Evolutionary conservation across 2,113 vertebrate genomes (phyloP).

Genomic region (Antennarius striatus): DNA sequence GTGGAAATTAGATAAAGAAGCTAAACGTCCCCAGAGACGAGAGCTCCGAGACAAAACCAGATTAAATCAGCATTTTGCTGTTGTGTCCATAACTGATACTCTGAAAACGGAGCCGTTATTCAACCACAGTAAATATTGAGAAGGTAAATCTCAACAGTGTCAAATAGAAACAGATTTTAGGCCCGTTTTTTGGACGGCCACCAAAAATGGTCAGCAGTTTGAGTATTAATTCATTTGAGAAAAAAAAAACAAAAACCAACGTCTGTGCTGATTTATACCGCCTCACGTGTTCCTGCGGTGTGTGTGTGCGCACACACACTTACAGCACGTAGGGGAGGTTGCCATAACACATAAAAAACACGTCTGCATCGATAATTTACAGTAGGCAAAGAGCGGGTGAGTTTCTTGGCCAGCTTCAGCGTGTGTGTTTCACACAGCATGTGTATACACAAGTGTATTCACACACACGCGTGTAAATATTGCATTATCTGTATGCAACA

Average conservation of each 20-base stretch:
- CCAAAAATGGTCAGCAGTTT: conserved; percentile 53
- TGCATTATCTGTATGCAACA: no score
- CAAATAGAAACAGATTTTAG: conserved; percentile 36
- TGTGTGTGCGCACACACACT: conserved; percentile 7
- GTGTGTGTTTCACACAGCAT: conserved; percentile 14
- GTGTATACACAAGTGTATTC: conserved; percentile 9
- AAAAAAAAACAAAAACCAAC: not conserved
- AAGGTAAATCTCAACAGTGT: conserved; percentile 41
- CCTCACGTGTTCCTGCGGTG: conserved; percentile 3
- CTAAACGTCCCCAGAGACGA: not conserved
- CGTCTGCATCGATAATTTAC: conserved; percentile 32
- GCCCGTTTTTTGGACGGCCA: conserved; percentile 31
- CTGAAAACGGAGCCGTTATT: conserved; percentile 51
- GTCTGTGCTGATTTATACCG: conserved; percentile 22
- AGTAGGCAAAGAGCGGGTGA: not conserved
- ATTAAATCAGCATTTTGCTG: conserved; percentile 45
- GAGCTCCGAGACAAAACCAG: conserved; percentile 38
- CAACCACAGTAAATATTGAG: conserved; percentile 42
- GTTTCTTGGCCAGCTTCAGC: conserved; percentile 18
- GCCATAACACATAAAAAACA: conserved; percentile 31
- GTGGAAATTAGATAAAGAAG: conserved; percentile 36
- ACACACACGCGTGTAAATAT: conserved; percentile 5
- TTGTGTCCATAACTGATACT: conserved; percentile 38
- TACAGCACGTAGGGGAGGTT: conserved; percentile 7
- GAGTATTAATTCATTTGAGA: conserved; percentile 35